Percentiles rank a stretch among this genome's conserved stretches.
These are phyloP conservation scores for Zaprionus vittiger DNA, from an alignment of 1,140 invertebrate species.

Conservation along the genomic window DNA sequence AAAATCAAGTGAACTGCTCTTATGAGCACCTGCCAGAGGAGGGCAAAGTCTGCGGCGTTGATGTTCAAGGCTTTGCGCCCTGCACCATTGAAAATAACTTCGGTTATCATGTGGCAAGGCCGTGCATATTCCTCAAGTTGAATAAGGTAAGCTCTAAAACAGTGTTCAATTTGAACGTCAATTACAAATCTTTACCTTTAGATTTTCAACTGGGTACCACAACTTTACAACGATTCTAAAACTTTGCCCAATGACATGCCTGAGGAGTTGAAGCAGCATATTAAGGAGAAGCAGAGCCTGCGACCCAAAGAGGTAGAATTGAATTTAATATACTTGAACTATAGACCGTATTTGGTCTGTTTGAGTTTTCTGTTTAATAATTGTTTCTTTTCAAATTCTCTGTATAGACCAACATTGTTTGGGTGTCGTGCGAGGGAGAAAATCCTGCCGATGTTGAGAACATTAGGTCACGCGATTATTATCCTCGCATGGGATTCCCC, in stretches of 20 bases:
- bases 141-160: constrained; percentile 86
- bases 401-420: constrained; percentile 89
- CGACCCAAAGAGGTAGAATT: constrained; percentile 77
- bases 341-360: not conserved
- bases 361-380: not conserved
- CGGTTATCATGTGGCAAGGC: constrained; percentile 91
- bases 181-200: constrained; percentile 73
- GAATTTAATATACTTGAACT: not conserved
- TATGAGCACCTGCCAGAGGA: constrained; percentile 66
- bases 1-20: constrained; percentile 78
- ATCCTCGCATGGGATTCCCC: constrained; percentile 91
- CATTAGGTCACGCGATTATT: constrained; percentile 93
- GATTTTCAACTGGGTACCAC: constrained; percentile 93
- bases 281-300: constrained; percentile 84
- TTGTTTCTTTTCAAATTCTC: constrained; percentile 13
- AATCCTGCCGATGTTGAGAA: constrained; percentile 96
- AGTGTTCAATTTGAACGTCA: not conserved
- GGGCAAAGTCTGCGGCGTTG: constrained; percentile 76
- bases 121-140: constrained; percentile 93
- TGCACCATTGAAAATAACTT: constrained; percentile 89
- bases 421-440: constrained; percentile 95
- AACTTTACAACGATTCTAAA: constrained; percentile 90
- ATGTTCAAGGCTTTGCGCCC: constrained; percentile 64
- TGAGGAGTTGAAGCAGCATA: constrained; percentile 89
- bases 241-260: constrained; percentile 90